Evolutionary conservation across 2,113 vertebrate genomes (phyloP), one percentile per base, ranked within the genome.

Genomic region (Cyanoderma ruficeps): DNA sequence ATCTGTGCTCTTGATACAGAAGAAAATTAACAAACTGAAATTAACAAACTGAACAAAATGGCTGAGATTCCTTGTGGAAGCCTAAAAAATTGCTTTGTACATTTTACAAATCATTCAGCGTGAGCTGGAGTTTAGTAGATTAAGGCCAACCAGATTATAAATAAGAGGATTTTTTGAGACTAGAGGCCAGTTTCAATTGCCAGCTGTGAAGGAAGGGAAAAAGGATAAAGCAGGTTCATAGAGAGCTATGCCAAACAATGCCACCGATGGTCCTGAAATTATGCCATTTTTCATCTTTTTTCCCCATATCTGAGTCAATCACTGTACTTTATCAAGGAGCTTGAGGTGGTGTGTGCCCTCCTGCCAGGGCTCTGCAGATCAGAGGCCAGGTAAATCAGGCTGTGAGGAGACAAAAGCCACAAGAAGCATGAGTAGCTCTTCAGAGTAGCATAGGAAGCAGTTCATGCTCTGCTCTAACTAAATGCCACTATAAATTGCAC

Each of bases 131-230:
- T 93, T 93, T 83, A 74, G 90, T 85, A 96, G 93, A 90, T 95
- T 94, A 88, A 88, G 63, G 68, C 64, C 88, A 94, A 89, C 60
- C 53, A 78, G 86, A 90, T 92, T 85, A 96, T 31, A 95, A 88
- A 86, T 83, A 92, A 90, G 64, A 93, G 76, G 85, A 81, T 71
- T 91, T 87, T 94, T 74, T 63, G 33, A 70, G 82, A 53, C 44
- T 87, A 35, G 44, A 74, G 60, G 35, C 39, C 44, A 67, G 67
- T 83, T 76, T 46, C 46, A 22, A 19, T 77, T 93, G 39, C 59
- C 64, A 72, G 39, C 31, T 91, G 83, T 88, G 75, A 83, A 90
- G 46, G 55, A 68, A 68, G 22, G 44, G 30, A 42, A 76, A 86
- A 86, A 77, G 7, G 6, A 19, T 64, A 65, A 72, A 33, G 55